A percentile compares a stretch with the other conserved stretches of the same genome.
Conservation (phyloP, 2,113 vertebrate species). For the Neodon shergylaensis region DNA sequence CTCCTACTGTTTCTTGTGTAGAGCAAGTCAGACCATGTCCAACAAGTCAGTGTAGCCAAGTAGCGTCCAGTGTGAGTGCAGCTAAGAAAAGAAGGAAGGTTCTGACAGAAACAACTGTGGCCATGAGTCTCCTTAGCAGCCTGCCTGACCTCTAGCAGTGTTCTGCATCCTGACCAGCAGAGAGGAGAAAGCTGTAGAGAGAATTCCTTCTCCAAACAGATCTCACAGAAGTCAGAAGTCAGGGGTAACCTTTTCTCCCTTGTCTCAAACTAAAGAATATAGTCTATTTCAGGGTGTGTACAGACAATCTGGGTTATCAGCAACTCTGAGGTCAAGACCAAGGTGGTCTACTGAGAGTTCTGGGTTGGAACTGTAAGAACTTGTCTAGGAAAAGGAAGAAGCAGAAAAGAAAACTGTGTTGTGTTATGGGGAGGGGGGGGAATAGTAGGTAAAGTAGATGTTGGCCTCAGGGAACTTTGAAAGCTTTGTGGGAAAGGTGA, state of each 20-base stretch:
- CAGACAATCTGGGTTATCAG: background rate
- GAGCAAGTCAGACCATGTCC: constrained; percentile 35
- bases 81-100: background rate
- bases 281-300: background rate
- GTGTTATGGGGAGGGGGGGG: background rate
- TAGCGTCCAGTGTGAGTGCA: background rate
- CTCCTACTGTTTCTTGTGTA: constrained; percentile 43
- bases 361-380: background rate
- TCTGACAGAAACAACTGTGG: background rate
- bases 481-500: background rate
- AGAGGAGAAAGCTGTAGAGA: background rate
- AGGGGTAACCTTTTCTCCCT: background rate
- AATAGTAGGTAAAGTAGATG: background rate
- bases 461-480: background rate
- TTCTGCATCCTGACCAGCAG: background rate
- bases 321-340: background rate
- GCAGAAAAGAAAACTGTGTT: background rate
- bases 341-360: background rate
- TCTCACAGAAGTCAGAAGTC: background rate
- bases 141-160: background rate
- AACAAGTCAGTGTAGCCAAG: background rate
- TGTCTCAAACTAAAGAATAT: background rate
- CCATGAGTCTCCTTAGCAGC: background rate
- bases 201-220: background rate
- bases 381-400: background rate